A percentile compares a stretch with the other conserved stretches of the same genome.
phyloP scores from a whole-genome alignment of 2,113 vertebrate genomes.

The Siniperca knerii region DNA sequence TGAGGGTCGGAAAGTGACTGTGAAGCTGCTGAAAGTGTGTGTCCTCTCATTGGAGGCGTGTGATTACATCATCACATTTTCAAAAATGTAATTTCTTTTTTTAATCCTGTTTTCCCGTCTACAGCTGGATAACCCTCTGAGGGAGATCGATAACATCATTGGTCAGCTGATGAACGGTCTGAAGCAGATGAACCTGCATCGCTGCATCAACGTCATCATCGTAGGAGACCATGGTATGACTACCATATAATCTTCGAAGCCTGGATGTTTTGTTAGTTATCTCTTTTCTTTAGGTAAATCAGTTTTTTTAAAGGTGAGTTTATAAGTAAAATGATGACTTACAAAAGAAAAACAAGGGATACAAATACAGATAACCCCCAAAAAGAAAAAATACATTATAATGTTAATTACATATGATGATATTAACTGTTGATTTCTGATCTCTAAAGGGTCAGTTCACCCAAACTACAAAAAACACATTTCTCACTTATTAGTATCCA shows the following conservation, averaged over 20 bases:
- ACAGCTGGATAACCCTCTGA: conserved; percentile 93
- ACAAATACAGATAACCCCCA: neutral
- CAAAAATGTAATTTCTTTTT: no score
- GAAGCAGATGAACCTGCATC: conserved; percentile 95
- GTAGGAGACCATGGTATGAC: conserved; percentile 95
- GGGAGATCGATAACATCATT: conserved; percentile 93
- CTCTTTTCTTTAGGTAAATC: neutral
- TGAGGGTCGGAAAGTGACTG: neutral
- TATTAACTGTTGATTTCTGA: no score
- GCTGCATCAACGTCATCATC: conserved; percentile 95
- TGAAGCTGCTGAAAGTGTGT: neutral
- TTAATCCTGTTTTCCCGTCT: neutral
- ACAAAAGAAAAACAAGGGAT: neutral
- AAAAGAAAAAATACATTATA: no score
- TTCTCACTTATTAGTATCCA: no score
- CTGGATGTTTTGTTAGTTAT: neutral
- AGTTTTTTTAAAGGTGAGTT: neutral
- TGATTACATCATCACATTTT: neutral
- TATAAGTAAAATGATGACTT: no score
- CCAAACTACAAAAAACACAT: no score
- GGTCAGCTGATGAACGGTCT: conserved; percentile 98
- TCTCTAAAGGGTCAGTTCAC: no score
- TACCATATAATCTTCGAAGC: rapidly evolving
- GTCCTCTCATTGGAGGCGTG: no score
- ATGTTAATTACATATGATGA: no score